These are phyloP conservation scores for Rhagium mordax DNA, from an alignment of 2,888 invertebrate genomes.

Conservation along the genomic window DNA sequence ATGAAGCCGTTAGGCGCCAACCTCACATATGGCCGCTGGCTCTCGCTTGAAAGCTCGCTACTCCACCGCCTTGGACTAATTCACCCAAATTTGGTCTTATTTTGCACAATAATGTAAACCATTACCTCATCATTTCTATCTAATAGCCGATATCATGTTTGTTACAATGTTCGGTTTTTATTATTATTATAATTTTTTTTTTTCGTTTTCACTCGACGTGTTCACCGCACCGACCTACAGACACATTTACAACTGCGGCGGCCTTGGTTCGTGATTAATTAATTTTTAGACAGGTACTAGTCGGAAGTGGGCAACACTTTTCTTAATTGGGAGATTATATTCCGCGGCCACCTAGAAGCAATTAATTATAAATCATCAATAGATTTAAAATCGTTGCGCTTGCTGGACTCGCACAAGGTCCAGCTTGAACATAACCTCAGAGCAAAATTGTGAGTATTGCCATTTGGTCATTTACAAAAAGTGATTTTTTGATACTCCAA, in stretches of 20 bases:
- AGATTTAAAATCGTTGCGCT: background rate
- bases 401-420: background rate
- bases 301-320: slow-evolving; percentile 21
- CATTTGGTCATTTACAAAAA: no score
- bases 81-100: slow-evolving; percentile 61
- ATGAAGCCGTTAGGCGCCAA: slow-evolving; percentile 52
- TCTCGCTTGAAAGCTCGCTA: slow-evolving; percentile 38
- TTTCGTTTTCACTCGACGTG: background rate
- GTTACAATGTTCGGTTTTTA: background rate
- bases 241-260: slow-evolving; percentile 16
- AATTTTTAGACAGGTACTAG: slow-evolving; percentile 12
- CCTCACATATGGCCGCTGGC: slow-evolving; percentile 51
- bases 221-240: slow-evolving; percentile 27
- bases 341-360: background rate
- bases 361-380: background rate
- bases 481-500: no score
- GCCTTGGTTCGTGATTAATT: slow-evolving; percentile 28
- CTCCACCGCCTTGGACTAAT: slow-evolving; percentile 60
- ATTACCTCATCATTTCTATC: slow-evolving; percentile 43
- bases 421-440: background rate
- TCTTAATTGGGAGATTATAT: slow-evolving; percentile 3
- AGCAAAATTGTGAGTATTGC: no score
- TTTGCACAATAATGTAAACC: slow-evolving; percentile 53
- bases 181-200: background rate
- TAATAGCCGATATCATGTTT: slow-evolving; percentile 22